A percentile compares a stretch with the other conserved stretches of the same genome.
Evolutionary conservation across 2,113 vertebrate genomes (phyloP).

Genomic region (Triplophysa rosa): DNA sequence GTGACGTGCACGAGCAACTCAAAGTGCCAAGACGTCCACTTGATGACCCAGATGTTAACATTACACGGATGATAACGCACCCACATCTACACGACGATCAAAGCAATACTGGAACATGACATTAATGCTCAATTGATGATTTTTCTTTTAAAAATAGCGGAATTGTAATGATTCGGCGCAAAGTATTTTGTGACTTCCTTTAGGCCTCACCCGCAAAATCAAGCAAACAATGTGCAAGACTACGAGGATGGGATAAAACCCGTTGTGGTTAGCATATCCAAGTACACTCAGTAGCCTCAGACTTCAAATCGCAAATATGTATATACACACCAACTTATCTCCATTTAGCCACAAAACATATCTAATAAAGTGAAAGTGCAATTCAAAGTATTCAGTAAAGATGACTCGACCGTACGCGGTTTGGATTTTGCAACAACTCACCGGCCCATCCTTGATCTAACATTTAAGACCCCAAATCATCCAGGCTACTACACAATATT

Average conservation of each 20-base stretch:
- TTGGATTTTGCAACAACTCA: constrained; percentile 11
- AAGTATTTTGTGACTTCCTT: constrained; percentile 19
- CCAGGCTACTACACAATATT: not conserved
- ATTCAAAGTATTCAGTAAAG: not conserved
- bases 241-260: constrained; percentile 16
- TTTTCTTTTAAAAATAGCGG: not conserved
- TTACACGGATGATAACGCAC: not conserved
- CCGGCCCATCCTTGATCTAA: not conserved
- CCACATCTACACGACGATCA: not conserved
- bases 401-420: not conserved
- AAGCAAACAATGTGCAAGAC: constrained; percentile 14
- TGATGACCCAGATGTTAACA: constrained; percentile 22
- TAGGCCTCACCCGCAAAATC: constrained; percentile 39
- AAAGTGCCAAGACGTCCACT: constrained; percentile 16
- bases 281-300: not conserved
- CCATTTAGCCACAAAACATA: too few species aligned
- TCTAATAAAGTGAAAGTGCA: not conserved
- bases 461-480: not conserved
- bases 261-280: not conserved
- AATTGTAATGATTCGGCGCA: not conserved
- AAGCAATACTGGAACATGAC: not conserved
- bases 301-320: not conserved
- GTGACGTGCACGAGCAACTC: constrained; percentile 1
- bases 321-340: not conserved
- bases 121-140: not conserved